Conservation (phyloP, 2,797 vertebrate species). For the Diplodus sargus region DNA sequence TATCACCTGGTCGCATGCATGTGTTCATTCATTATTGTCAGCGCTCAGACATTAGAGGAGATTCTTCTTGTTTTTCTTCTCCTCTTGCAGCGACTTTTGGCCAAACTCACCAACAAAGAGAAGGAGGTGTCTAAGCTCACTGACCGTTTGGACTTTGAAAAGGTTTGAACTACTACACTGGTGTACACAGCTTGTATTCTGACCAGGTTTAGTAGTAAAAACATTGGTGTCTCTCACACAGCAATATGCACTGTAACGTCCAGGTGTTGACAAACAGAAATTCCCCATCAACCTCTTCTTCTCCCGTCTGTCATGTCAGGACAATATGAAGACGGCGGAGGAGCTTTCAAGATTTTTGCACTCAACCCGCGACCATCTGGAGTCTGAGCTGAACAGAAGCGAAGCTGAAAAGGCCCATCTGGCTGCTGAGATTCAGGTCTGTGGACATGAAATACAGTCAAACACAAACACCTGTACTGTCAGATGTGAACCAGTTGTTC, state of each 20-base stretch:
- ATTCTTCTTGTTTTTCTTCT: not conserved
- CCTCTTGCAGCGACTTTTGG: conserved; percentile 84
- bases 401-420: conserved; percentile 88
- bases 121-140: conserved; percentile 86
- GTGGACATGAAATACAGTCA: not conserved
- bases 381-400: conserved; percentile 85
- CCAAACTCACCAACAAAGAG: conserved; percentile 87
- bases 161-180: conserved; percentile 77
- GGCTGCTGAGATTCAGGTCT: conserved; percentile 86
- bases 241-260: not conserved
- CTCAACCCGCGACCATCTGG: conserved; percentile 84
- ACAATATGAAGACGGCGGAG: conserved; percentile 82
- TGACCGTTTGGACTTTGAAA: conserved; percentile 88
- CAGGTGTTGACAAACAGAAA: not conserved
- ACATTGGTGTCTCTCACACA: not conserved
- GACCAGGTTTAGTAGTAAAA: too few relatives aligned
- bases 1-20: not conserved
- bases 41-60: not conserved
- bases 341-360: conserved; percentile 89
- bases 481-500: conserved; percentile 10
- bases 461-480: not conserved
- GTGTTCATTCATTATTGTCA: not conserved
- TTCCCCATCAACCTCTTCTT: not conserved
- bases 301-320: conserved; percentile 71
- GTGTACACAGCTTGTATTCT: not conserved